phyloP scores from a whole-genome alignment of 1,140 invertebrate genomes.

The Rhopalosiphum maidis region DNA sequence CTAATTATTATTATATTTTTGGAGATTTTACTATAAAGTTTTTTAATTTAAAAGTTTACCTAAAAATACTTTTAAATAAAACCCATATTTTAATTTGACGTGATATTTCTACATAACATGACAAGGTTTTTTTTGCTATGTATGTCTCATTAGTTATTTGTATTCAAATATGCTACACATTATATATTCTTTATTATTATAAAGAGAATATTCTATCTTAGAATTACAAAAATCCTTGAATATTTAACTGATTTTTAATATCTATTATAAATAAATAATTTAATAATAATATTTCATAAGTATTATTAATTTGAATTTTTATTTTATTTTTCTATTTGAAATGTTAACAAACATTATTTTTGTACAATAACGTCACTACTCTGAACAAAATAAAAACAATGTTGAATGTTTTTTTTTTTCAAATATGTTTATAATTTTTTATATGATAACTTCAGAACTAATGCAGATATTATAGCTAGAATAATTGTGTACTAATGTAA shows the following conservation, averaged over 20 bases:
- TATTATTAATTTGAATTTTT: neutral
- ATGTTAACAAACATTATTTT: neutral
- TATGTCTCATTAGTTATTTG: neutral
- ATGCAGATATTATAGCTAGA: no score
- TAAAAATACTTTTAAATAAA: neutral
- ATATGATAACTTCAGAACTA: neutral
- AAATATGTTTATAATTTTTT: neutral
- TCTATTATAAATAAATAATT: neutral
- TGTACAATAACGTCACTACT: neutral
- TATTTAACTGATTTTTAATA: neutral
- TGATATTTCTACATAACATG: neutral
- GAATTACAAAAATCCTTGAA: neutral
- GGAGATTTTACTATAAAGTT: neutral
- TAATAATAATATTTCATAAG: neutral
- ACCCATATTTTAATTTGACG: neutral
- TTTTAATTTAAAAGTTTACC: constrained; percentile 35
- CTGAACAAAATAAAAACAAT: neutral
- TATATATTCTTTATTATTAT: neutral
- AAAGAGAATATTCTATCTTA: neutral
- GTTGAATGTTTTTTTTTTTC: neutral
- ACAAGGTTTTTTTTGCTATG: neutral
- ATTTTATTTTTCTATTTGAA: neutral
- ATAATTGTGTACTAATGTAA: no score
- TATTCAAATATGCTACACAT: neutral
- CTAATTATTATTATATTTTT: neutral